phyloP scores from a whole-genome alignment of 2,888 invertebrate species.

The Dione juno region DNA sequence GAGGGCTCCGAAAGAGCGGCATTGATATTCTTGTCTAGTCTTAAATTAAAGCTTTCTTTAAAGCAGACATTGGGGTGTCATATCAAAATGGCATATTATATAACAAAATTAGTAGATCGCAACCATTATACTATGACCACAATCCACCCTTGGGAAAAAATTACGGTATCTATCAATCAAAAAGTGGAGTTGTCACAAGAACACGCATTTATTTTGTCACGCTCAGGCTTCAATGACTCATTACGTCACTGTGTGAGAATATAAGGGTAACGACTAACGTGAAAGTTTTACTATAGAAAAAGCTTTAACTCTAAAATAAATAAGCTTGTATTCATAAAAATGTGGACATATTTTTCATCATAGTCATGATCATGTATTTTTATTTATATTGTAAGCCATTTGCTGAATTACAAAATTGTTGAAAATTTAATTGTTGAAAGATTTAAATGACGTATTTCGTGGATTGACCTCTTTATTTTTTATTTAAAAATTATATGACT shows the following conservation, averaged over 20 bases:
- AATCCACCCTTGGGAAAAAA: constrained; percentile 51
- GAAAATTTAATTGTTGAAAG: too few species aligned
- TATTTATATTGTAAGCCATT: too few species aligned
- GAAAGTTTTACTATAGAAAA: too few species aligned
- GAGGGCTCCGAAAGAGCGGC: too few species aligned
- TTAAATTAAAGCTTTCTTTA: not conserved
- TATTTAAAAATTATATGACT: too few species aligned
- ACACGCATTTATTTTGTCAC: constrained; percentile 63
- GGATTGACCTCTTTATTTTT: too few species aligned
- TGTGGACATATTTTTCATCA: too few species aligned
- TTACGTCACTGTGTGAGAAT: constrained; percentile 48
- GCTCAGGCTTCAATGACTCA: constrained; percentile 59
- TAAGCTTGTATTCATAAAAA: not conserved
- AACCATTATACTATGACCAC: constrained; percentile 31
- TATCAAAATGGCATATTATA: not conserved
- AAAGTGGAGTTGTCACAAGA: constrained; percentile 62
- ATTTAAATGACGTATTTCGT: too few species aligned
- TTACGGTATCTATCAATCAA: constrained; percentile 68
- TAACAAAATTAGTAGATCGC: constrained; percentile 2
- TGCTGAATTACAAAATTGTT: too few species aligned
- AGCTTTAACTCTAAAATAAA: not conserved
- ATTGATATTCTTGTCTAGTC: too few species aligned
- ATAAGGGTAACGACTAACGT: constrained; percentile 30
- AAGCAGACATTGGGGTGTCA: not conserved
- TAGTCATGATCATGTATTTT: too few species aligned